A percentile compares a stretch with the other conserved stretches of the same genome.
Conservation (phyloP, 2,797 vertebrate genomes). For the Chanos chanos region DNA sequence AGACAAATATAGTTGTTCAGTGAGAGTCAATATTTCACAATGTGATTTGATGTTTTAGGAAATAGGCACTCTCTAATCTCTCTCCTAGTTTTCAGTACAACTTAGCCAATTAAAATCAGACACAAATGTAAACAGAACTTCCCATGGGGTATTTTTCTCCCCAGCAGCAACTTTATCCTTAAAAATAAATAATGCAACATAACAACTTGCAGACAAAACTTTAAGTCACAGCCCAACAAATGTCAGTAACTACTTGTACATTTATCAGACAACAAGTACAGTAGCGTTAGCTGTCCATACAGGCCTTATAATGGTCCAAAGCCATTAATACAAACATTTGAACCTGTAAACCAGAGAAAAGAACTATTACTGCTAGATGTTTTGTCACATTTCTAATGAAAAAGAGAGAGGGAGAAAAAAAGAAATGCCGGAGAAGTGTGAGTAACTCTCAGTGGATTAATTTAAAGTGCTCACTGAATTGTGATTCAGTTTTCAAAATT, state of each 20-base stretch:
- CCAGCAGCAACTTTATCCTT: constrained; percentile 32
- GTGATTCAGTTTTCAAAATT: constrained; percentile 76
- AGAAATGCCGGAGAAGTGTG: constrained; percentile 54
- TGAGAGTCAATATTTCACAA: constrained; percentile 15
- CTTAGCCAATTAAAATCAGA: constrained; percentile 47
- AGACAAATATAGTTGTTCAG: too few species aligned
- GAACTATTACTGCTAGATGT: too few species aligned
- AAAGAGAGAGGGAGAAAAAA: constrained; percentile 12
- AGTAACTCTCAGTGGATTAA: constrained; percentile 76
- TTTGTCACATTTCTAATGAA: too few species aligned
- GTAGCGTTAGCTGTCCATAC: too few species aligned
- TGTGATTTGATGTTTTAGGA: constrained; percentile 12
- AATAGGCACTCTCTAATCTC: constrained; percentile 23
- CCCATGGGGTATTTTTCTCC: constrained; percentile 29
- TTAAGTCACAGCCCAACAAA: constrained; percentile 33
- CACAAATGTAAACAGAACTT: constrained; percentile 42
- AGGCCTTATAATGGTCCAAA: too few species aligned
- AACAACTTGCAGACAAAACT: constrained; percentile 33
- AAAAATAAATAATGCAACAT: constrained; percentile 49
- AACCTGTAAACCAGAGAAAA: not conserved
- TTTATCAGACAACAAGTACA: too few species aligned
- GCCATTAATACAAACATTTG: not conserved
- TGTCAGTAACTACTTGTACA: too few species aligned
- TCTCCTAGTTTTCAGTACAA: constrained; percentile 34
- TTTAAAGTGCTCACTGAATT: constrained; percentile 77